Base-by-base conservation (phyloP, 2,113 vertebrate species). In the Canis aureus region DNA sequence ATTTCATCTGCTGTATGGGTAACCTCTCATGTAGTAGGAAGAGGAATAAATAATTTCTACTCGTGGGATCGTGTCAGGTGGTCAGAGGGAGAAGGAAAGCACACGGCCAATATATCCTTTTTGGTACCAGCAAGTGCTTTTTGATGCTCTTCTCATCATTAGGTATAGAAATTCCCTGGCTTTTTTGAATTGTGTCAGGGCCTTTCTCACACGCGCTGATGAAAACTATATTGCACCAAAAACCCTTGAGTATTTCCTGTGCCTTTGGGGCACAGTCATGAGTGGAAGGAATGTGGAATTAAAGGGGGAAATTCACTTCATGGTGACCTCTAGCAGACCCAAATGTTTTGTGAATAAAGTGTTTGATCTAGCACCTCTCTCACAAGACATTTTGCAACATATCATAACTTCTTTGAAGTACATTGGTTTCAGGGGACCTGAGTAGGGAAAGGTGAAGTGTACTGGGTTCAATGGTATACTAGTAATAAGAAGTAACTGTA, bases 91-190 rank as follows among this genome's bases (percentile, higher is more conserved):
- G 35, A 69, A 51, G 57, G 78, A 17, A 27, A 73, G 13, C 38
- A 23, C 10, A 0, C 25, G 35, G 6, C 38, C 60, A 62, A 10
- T 3, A 35, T 35, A 9, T 95, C 8, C 51, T 76, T 92, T 84
- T 78, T 83, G 67, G 79, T 74, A 64, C 35, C 35, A 38, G 78
- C 82, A 93, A 78, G 80, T n/a, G 49, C 51, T 82, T 90, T 62
- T 91, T 89, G 64, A 53, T 29, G 13, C 96, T 95, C 29, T 92
- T 93, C 67, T 94, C 74, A 95, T 81, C 29, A 51, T 43, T 79
- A 64, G 69, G 38, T 51, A 27, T 55, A 89, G 78, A 96, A 93
- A 89, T 86, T 25, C 74, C 38, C 57, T 57, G 78, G 16, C 29
- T 71, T 80, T 76, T 88, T 71, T 35, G 22, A 93, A 29, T 62